Base-by-base conservation (phyloP, 1,140 invertebrate species). In the Lysiphlebus fabarum region DNA sequence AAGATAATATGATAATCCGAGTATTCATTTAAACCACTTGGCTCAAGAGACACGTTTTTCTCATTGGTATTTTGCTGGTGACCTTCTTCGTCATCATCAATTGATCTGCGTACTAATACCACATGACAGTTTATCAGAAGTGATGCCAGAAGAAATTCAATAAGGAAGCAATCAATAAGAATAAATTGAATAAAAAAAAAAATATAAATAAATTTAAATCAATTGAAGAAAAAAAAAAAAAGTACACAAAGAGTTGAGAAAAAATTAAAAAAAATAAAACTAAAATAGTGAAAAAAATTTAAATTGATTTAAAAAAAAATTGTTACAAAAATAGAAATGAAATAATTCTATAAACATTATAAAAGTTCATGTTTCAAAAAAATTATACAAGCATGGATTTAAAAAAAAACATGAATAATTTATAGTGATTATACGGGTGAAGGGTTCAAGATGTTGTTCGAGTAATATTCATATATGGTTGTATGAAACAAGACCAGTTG, bases 381-480 rank as follows among this genome's bases (percentile, higher is more conserved):
- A 69, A 49, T 70, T 70, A n/a, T n/a, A 70, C 65, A 66, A 68
- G 62, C 62, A 53, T 68, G 68, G 67, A 73, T 73, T 72, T 66
- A 68, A 69, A 73, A 67, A 69, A 66, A 67, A 67, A 63, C 65
- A 76, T 76, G 73, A 75, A 76, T 76, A 75, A 74, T 76, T 72
- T 71, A 76, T 73, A 63, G 70, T 75, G 69, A 71, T 76, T 76
- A 76, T 74, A 66, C 74, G 68, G 70, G 70, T 73, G 66, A 71
- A 67, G 67, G 72, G 74, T 74, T 72, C 74, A 76, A 71, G 74
- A 68, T 72, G 2, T 26, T 26, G 17, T 4, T 26, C 17, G 17
- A 26, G 17, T 4, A 26, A 26, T 26, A 26, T 26, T 26, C 17
- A 26, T 26, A 26, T 26, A 26, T 26, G 17, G 17, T 26, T 2